Conservation (phyloP, 1,140 invertebrate genomes). For the Cherax quadricarinatus region DNA sequence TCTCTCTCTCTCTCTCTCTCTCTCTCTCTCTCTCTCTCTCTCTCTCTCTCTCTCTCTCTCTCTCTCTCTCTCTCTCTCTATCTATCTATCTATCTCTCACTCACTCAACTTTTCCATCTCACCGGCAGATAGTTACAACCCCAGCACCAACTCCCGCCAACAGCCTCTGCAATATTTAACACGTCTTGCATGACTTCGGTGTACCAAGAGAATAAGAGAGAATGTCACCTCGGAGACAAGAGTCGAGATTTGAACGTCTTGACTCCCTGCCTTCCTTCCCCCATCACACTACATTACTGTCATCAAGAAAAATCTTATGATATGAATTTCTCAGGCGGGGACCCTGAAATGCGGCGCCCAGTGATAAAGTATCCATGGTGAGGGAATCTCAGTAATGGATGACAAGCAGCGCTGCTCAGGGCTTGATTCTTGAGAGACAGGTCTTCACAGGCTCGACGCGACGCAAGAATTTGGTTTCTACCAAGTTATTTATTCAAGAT, state of each 20-base stretch:
- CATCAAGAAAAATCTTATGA: background rate
- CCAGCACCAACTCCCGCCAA: no score
- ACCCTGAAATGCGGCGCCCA: background rate
- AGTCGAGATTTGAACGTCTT: background rate
- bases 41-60: background rate
- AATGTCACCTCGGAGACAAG: slow-evolving; percentile 21
- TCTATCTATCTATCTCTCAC: no score
- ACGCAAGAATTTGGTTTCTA: no score
- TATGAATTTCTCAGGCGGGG: background rate
- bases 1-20: slow-evolving; percentile 31
- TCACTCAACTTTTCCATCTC: background rate
- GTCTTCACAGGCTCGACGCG: no score
- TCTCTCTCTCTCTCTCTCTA: background rate
- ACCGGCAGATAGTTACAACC: no score
- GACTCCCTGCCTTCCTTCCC: background rate
- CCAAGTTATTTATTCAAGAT: no score
- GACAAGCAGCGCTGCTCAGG: no score
- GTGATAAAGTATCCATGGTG: background rate
- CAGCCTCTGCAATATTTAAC: slow-evolving; percentile 6
- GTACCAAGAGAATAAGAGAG: slow-evolving; percentile 34
- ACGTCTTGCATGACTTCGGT: background rate
- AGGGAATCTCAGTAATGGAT: background rate
- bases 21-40: background rate
- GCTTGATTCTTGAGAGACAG: no score
- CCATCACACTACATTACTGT: background rate